phyloP scores from a whole-genome alignment of 2,888 invertebrate genomes.

The Drosophila kambysellisi region DNA sequence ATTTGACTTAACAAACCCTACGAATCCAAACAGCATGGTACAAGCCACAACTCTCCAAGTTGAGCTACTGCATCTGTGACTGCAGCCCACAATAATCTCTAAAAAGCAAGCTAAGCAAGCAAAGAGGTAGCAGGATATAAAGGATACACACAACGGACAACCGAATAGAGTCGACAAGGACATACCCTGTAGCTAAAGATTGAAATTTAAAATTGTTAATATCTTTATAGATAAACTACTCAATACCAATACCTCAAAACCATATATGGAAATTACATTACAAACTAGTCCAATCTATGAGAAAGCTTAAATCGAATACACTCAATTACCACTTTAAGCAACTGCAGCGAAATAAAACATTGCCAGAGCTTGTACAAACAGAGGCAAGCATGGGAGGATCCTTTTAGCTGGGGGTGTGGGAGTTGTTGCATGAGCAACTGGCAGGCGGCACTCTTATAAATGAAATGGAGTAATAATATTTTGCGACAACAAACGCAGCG shows the following conservation, averaged over 20 bases:
- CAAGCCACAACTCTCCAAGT: slow-evolving; percentile 13
- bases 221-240: background rate
- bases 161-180: background rate
- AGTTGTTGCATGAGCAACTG: slow-evolving; percentile 13
- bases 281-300: background rate
- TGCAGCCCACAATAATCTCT: slow-evolving; percentile 50
- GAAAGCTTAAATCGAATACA: background rate
- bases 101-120: slow-evolving; percentile 53
- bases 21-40: background rate
- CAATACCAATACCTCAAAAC: background rate
- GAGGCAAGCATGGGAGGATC: slow-evolving; percentile 18
- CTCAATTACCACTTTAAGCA: background rate
- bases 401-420: background rate
- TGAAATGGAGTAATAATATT: slow-evolving; percentile 83
- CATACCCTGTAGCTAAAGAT: slow-evolving; percentile 26
- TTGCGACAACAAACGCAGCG: slow-evolving; percentile 73
- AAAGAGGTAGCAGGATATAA: slow-evolving; percentile 32
- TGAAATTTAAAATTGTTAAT: background rate
- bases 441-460: slow-evolving; percentile 76
- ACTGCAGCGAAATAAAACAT: slow-evolving; percentile 37
- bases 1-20: slow-evolving; percentile 8
- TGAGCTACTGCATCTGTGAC: slow-evolving; percentile 47
- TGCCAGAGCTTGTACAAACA: slow-evolving; percentile 48
- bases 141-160: slow-evolving; percentile 20
- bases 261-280: background rate